Conservation (phyloP, 2,888 invertebrate species). For the Scaptomyza flava region DNA sequence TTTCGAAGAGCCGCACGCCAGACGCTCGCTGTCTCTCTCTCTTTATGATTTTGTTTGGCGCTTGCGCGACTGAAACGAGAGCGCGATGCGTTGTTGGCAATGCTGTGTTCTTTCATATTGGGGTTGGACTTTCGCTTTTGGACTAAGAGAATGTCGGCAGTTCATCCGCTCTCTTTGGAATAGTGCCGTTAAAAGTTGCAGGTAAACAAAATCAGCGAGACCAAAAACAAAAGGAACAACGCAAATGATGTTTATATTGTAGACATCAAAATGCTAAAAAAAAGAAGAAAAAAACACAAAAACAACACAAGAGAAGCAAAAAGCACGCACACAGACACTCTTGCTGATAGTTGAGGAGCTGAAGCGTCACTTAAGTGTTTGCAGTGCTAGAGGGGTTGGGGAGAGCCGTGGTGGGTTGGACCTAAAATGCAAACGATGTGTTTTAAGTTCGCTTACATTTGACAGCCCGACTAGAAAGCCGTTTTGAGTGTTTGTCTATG, state of each 20-base stretch:
- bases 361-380: slow-evolving; percentile 75
- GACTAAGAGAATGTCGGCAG: slow-evolving; percentile 37
- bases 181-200: slow-evolving; percentile 62
- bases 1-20: slow-evolving; percentile 18
- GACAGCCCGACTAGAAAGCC: slow-evolving; percentile 66
- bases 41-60: neutral
- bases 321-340: slow-evolving; percentile 61
- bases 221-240: slow-evolving; percentile 75
- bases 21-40: slow-evolving; percentile 21
- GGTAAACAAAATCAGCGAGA: slow-evolving; percentile 76
- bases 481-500: slow-evolving; percentile 52
- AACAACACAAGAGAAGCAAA: slow-evolving; percentile 50
- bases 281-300: slow-evolving; percentile 22
- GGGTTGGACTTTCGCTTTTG: slow-evolving; percentile 70
- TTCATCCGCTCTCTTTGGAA: slow-evolving; percentile 11
- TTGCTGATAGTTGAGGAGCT: slow-evolving; percentile 72
- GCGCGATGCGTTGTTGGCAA: slow-evolving; percentile 42
- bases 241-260: slow-evolving; percentile 78
- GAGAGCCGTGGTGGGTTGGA: slow-evolving; percentile 3
- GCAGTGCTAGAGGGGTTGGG: slow-evolving; percentile 24
- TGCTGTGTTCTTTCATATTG: slow-evolving; percentile 38
- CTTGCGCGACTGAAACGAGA: neutral
- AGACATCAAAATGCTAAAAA: slow-evolving; percentile 65
- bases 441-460: slow-evolving; percentile 80
- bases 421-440: slow-evolving; percentile 76